Base-by-base conservation (phyloP, 2,113 vertebrate genomes). In the Aegotheles bennettii region DNA sequence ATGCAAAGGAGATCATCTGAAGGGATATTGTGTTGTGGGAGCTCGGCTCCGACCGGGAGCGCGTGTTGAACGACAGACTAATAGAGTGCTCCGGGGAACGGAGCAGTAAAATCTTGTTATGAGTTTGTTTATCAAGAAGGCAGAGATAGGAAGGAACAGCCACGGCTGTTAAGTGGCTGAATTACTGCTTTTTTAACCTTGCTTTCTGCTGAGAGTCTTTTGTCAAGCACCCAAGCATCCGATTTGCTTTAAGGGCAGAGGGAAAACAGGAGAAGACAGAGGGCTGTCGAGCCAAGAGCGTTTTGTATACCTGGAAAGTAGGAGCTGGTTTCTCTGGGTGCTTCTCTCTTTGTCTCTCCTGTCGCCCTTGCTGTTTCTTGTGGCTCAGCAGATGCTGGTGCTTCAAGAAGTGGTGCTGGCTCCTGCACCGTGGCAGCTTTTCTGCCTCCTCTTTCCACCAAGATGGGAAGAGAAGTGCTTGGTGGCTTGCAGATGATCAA, bases 1-100 rank as follows among this genome's bases (percentile, higher is more conserved):
- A 96, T 95, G 95, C 95, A 94, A 92, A 96, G 69, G 90, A 93
- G 92, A 89, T 90, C 47, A 43, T 88, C 96, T 95, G n/a, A 16
- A 43, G 89, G 94, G 94, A 60, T 85, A n/a, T 87, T 69, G 96
- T 89, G 1, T 69, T 85, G 89, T 50, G 91, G 90, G 83, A 88
- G 71, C 63, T 88, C 4, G 7, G 74, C 78, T 84, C 57, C 3
- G 12, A 5, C 91, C 54, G 89, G 93, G 23, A 50, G 88, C 19
- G 90, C 67, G 3, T 56, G 93, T 70, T 87, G 92, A 95, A 71
- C 38, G 48, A 90, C 95, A 86, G 87, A 45, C 75, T 94, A 94
- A 96, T 87, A 20, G 92, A 96, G 67, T 16, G 82, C 94, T 94
- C 65, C 83, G 2, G 90, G 84, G 94, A 95, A 84, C 13, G 3